These are phyloP conservation scores for Lordiphosa andalusiaca DNA, from an alignment of 2,888 invertebrate species.

Conservation along the genomic window DNA sequence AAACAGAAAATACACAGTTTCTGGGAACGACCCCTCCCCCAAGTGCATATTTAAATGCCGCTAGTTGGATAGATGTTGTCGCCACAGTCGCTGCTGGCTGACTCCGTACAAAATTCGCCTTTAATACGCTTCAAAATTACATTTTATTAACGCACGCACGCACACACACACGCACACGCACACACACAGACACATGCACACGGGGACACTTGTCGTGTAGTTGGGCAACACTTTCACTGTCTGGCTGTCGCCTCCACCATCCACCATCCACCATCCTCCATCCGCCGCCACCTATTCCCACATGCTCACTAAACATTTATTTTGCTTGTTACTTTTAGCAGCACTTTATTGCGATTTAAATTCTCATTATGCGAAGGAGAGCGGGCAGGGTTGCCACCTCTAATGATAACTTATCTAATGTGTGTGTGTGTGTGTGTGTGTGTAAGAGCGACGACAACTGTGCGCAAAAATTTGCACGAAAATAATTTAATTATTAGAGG, in stretches of 20 bases:
- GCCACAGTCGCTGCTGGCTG: constrained; percentile 18
- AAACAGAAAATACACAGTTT: too few species aligned
- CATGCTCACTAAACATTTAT: constrained; percentile 50
- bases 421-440: constrained; percentile 26
- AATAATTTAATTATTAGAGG: constrained; percentile 64
- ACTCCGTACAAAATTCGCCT: constrained; percentile 52
- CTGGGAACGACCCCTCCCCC: constrained; percentile 3
- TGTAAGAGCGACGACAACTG: constrained; percentile 18
- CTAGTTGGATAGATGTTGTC: constrained; percentile 36
- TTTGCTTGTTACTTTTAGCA: constrained; percentile 48
- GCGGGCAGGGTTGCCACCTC: background rate
- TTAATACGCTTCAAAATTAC: constrained; percentile 64
- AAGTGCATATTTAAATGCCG: constrained; percentile 39
- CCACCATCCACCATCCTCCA: constrained; percentile 3
- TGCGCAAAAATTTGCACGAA: constrained; percentile 42
- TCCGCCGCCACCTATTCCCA: constrained; percentile 7
- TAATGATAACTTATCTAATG: constrained; percentile 38
- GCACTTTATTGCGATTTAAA: constrained; percentile 67
- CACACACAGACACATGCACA: constrained; percentile 12
- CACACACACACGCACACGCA: constrained; percentile 23
- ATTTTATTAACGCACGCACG: constrained; percentile 65
- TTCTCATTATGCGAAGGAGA: constrained; percentile 54
- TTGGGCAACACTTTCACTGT: constrained; percentile 62
- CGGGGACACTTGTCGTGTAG: constrained; percentile 37
- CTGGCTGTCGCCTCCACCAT: constrained; percentile 10